These are phyloP conservation scores for Blennius ocellaris DNA, from an alignment of 2,113 vertebrate genomes.

Conservation along the genomic window DNA sequence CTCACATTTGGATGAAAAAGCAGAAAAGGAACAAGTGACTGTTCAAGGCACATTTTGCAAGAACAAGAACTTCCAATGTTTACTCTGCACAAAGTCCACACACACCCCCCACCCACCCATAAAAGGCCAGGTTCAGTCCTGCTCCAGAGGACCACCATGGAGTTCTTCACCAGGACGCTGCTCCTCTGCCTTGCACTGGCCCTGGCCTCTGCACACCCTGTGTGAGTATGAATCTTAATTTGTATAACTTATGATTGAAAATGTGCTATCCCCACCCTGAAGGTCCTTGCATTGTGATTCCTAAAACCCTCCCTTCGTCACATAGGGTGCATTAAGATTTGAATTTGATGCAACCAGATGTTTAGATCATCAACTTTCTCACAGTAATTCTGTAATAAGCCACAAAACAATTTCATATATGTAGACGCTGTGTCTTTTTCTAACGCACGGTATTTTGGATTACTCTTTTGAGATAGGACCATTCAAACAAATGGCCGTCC, in stretches of 20 bases:
- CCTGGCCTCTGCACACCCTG: constrained; percentile 46
- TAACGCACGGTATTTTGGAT: too few species aligned
- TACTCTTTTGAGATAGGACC: not conserved
- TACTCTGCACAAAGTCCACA: not conserved
- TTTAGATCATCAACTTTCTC: too few species aligned
- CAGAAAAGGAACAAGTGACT: too few species aligned
- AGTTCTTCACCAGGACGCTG: constrained; percentile 52
- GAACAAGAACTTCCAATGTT: constrained; percentile 2
- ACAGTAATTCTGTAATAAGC: too few species aligned
- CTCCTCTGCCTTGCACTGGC: constrained; percentile 56
- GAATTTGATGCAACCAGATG: too few species aligned
- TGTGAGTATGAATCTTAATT: constrained; percentile 66
- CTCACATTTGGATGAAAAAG: too few species aligned
- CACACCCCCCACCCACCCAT: constrained; percentile 35
- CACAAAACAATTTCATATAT: too few species aligned
- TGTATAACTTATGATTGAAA: not conserved
- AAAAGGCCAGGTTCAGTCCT: constrained; percentile 47
- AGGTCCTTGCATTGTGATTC: not conserved
- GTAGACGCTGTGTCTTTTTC: too few species aligned
- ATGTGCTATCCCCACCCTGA: not conserved
- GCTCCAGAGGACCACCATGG: constrained; percentile 68
- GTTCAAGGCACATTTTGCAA: constrained; percentile 58
- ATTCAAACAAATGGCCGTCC: not conserved
- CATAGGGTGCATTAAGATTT: too few species aligned
- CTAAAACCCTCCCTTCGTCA: not conserved